Conservation (phyloP, 1,140 invertebrate genomes). For the Lysiphlebus fabarum region DNA sequence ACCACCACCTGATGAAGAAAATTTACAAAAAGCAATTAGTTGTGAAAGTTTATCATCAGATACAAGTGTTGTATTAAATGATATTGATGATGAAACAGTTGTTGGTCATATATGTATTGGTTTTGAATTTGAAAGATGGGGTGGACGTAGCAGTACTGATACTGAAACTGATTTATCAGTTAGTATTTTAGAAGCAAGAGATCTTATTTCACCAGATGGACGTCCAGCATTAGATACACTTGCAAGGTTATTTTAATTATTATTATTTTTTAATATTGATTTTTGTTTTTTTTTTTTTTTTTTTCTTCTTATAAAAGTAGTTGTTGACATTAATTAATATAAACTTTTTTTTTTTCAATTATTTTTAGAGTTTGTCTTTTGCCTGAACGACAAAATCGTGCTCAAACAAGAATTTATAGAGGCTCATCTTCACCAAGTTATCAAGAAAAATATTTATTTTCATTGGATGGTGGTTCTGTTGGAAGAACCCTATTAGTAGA, state of each 20-base stretch:
- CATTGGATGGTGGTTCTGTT: conserved; percentile 54
- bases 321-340: not conserved
- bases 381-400: conserved; percentile 68
- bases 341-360: conserved; percentile 7
- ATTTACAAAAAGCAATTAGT: conserved; percentile 67
- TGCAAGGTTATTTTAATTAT: conserved; percentile 52
- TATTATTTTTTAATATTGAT: not conserved
- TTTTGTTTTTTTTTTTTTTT: too few relatives aligned
- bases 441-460: conserved; percentile 73
- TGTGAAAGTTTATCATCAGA: conserved; percentile 82
- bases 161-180: conserved; percentile 70
- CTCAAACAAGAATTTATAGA: conserved; percentile 72
- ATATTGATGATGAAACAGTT: conserved; percentile 67
- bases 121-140: conserved; percentile 71
- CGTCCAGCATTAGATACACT: conserved; percentile 69
- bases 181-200: conserved; percentile 73
- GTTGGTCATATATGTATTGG: conserved; percentile 75
- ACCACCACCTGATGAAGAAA: conserved; percentile 40
- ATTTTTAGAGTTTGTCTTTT: conserved; percentile 63
- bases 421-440: conserved; percentile 67
- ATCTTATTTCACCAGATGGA: conserved; percentile 63
- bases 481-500: conserved; percentile 45
- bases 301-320: too few relatives aligned
- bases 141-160: conserved; percentile 48
- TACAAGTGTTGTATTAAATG: conserved; percentile 69